Conservation (phyloP, 2,888 invertebrate genomes). For the Heliconius hortense region DNA sequence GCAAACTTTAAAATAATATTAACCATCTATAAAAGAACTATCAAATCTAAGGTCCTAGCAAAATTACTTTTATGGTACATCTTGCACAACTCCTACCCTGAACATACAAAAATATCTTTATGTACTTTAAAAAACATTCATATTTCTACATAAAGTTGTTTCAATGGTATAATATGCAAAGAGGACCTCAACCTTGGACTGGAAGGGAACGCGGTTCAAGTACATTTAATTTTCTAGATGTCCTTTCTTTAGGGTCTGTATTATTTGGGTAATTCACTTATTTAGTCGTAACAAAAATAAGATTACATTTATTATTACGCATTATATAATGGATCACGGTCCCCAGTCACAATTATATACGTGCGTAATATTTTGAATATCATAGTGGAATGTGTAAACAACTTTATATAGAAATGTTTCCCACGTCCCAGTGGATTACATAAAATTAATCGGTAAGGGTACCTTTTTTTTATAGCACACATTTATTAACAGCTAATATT, state of each 20-base stretch:
- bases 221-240: neutral
- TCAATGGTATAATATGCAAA: constrained; percentile 20
- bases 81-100: constrained; percentile 68
- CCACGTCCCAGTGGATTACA: constrained; percentile 56
- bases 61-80: constrained; percentile 74
- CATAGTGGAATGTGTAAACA: constrained; percentile 48
- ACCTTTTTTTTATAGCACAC: constrained; percentile 73
- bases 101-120: constrained; percentile 81
- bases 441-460: constrained; percentile 62
- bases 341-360: constrained; percentile 6
- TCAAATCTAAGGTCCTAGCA: constrained; percentile 78
- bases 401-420: constrained; percentile 58
- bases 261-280: constrained; percentile 6
- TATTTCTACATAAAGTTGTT: constrained; percentile 60
- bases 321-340: neutral
- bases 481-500: constrained; percentile 71
- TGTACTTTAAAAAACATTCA: constrained; percentile 72
- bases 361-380: constrained; percentile 27
- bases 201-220: neutral
- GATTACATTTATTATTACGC: neutral
- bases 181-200: neutral
- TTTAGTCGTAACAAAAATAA: neutral
- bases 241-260: neutral
- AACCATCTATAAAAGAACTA: constrained; percentile 79
- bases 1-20: constrained; percentile 78